Conservation (phyloP, 2,113 vertebrate genomes). For the Pycnonotus jocosus region DNA sequence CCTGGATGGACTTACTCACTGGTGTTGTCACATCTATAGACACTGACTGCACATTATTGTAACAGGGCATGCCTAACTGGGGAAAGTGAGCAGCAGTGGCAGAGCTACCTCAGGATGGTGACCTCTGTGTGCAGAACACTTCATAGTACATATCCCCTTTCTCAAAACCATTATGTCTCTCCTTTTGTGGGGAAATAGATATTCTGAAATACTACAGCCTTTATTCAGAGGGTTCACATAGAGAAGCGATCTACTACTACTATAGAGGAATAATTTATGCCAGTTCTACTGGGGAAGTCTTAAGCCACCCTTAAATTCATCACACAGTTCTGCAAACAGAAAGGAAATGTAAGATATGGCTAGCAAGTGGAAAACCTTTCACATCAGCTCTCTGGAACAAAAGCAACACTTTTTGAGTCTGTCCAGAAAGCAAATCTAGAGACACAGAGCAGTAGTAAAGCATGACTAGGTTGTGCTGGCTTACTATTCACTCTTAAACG, state of each 20-base stretch:
- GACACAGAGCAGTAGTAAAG: background rate
- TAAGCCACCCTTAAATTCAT: background rate
- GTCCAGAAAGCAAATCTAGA: background rate
- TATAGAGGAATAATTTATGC: background rate
- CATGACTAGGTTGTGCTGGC: background rate
- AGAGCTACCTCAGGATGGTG: background rate
- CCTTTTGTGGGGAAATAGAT: background rate
- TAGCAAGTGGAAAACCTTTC: background rate
- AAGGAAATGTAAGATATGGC: accelerated
- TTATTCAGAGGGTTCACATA: background rate
- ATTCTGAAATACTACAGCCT: background rate
- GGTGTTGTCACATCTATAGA: background rate
- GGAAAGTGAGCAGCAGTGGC: background rate
- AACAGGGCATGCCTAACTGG: background rate
- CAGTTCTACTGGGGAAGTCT: background rate
- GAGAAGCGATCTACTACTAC: background rate
- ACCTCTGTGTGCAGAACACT: background rate
- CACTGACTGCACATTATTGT: background rate
- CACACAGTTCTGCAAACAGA: background rate
- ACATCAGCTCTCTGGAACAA: background rate
- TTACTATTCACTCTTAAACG: background rate
- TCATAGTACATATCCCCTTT: background rate
- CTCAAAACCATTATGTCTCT: background rate
- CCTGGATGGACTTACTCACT: background rate
- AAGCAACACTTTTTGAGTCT: background rate